These are phyloP conservation scores for Eudorcas thomsonii DNA, from an alignment of 2,113 vertebrate genomes.

Conservation along the genomic window DNA sequence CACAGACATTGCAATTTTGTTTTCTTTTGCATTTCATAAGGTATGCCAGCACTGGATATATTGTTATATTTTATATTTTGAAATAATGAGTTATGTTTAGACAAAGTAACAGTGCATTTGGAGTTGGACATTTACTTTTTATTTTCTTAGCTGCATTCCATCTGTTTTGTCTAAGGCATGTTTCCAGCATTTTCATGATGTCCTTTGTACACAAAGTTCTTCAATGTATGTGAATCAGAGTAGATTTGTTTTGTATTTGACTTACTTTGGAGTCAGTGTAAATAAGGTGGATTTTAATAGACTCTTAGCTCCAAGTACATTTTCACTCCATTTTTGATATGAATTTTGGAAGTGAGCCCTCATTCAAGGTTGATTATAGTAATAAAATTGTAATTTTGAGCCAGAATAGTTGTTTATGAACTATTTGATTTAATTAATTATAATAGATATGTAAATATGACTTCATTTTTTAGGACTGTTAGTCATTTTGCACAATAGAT, in stretches of 20 bases:
- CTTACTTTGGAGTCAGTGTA: neutral
- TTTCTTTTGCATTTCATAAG: constrained; percentile 24
- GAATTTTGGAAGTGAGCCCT: neutral
- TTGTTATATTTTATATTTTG: constrained; percentile 36
- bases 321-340: constrained; percentile 27
- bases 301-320: neutral
- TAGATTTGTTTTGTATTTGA: constrained; percentile 19
- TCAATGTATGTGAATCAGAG: neutral
- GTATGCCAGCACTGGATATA: neutral
- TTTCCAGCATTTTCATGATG: neutral
- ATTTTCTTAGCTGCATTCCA: constrained; percentile 55
- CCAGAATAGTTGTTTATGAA: neutral
- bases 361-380: neutral
- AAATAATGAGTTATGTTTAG: constrained; percentile 31
- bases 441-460: neutral
- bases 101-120: neutral
- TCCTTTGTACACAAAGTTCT: neutral
- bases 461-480: neutral
- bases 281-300: neutral
- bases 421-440: constrained; percentile 2
- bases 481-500: neutral
- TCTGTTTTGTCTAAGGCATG: neutral
- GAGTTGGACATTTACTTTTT: constrained; percentile 15
- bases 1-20: neutral
- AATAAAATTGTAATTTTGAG: neutral